Evolutionary conservation across 2,113 vertebrate genomes (phyloP).

Genomic region (Neolamprologus kungweensis): DNA sequence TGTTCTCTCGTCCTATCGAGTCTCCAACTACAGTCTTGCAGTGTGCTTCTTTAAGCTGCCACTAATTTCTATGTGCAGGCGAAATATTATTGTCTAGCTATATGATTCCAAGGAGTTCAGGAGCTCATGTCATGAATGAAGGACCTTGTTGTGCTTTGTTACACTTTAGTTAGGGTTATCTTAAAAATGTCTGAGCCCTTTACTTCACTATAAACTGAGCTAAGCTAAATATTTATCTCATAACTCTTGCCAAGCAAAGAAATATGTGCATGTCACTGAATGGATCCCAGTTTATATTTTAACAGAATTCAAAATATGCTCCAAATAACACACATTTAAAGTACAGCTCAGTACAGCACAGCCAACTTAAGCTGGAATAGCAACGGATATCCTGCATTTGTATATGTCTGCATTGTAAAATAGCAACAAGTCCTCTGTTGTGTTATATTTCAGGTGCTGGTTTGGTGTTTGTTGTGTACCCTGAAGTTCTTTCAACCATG

Average conservation of each 20-base stretch:
- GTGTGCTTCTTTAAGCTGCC: background rate
- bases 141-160: background rate
- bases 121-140: background rate
- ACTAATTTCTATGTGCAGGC: background rate
- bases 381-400: background rate
- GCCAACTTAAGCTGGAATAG: background rate
- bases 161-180: background rate
- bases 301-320: background rate
- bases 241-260: background rate
- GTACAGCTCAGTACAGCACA: background rate
- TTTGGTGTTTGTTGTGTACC: constrained; percentile 75
- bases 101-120: background rate
- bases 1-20: background rate
- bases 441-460: constrained; percentile 61
- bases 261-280: background rate
- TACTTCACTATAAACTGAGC: background rate
- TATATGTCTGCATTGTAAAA: background rate
- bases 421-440: background rate
- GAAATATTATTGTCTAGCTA: background rate
- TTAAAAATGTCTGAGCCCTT: background rate
- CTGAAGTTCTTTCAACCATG: constrained; percentile 71
- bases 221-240: background rate
- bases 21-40: background rate
- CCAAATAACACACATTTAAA: background rate
- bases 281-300: background rate